Evolutionary conservation across 2,888 invertebrate genomes (phyloP), one percentile per base, ranked within the genome.

Genomic region (Epinotia nisella): DNA sequence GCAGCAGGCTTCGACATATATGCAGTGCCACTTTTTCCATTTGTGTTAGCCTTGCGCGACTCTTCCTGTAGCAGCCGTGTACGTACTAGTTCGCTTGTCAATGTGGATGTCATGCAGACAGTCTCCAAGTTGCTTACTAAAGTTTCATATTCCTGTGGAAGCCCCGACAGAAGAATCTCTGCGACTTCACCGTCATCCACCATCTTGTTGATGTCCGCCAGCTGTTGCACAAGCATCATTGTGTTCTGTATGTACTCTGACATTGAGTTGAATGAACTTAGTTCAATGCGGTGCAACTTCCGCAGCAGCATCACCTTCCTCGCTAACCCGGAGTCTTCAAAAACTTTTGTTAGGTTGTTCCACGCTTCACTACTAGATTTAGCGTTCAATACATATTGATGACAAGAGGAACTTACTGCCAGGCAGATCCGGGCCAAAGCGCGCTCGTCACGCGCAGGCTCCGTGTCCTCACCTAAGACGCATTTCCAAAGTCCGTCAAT

Each of bases 111-210:
- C n/a, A n/a, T n/a, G n/a, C n/a, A n/a, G n/a, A n/a, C n/a, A n/a
- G n/a, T n/a, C n/a, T n/a, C n/a, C n/a, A n/a, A n/a, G n/a, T n/a
- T n/a, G n/a, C n/a, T n/a, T n/a, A n/a, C n/a, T n/a, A n/a, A n/a
- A n/a, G n/a, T n/a, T n/a, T n/a, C n/a, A n/a, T n/a, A n/a, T n/a
- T n/a, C n/a, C n/a, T 24, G 4, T 0, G 58, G 67, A 0, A 45
- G 21, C 3, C 67, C 58, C 0, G 67, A 67, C 17, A 58, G 24
- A 1, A 58, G 10, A 11, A 67, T 67, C 5, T 58, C 67, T n/a
- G 67, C 67, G 5, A 67, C 67, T 24, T 67, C 67, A 10, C 41
- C 29, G 24, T 67, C 58, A 10, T 67, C 58, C 3, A 67, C 58
- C 3, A 65, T 11, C 39, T 65, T 62, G 7, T 49, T 49, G 4